These are phyloP conservation scores for Pangasius larnaudii DNA, from an alignment of 2,797 vertebrate species.

Conservation along the genomic window DNA sequence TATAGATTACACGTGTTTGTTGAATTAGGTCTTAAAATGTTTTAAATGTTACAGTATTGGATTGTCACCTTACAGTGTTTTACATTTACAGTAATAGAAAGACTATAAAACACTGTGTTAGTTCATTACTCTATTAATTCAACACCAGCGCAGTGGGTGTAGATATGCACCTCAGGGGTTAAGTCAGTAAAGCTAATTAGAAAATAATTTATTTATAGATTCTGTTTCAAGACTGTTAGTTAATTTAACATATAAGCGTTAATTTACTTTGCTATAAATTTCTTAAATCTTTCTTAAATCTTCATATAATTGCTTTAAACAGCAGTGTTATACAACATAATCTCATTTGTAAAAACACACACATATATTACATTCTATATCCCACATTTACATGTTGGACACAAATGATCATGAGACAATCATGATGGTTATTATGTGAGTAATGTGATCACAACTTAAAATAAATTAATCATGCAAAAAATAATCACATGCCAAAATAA, in stretches of 20 bases:
- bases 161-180: constrained; percentile 10
- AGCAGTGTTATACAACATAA: not conserved
- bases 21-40: not conserved
- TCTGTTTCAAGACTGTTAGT: not conserved
- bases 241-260: not conserved
- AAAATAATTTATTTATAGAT: constrained; percentile 11
- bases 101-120: not conserved
- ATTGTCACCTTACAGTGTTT: not conserved
- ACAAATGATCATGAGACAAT: no score
- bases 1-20: not conserved
- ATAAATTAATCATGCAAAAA: not conserved
- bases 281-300: not conserved
- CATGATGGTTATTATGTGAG: not conserved
- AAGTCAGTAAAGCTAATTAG: constrained; percentile 9
- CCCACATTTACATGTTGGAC: not conserved
- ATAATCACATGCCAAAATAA: not conserved
- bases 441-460: not conserved
- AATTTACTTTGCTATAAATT: not conserved
- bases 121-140: not conserved
- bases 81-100: not conserved
- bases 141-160: not conserved
- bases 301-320: not conserved
- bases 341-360: not conserved
- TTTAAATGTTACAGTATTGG: not conserved
- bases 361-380: not conserved